Base-by-base conservation (phyloP, 2,888 invertebrate genomes). In the Tenthredo notha region DNA sequence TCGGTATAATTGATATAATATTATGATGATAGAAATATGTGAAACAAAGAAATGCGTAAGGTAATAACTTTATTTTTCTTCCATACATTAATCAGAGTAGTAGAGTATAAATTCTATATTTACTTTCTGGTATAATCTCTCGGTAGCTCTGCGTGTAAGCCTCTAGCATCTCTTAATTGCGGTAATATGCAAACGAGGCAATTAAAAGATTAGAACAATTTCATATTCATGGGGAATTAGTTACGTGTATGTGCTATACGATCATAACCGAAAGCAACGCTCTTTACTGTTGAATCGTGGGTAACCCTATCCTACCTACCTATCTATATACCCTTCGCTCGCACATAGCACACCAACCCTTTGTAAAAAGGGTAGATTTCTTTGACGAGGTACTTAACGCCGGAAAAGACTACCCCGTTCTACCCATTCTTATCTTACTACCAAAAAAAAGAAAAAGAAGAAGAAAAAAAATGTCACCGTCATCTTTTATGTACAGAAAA, bases 191-290 rank as follows among this genome's bases (percentile, higher is more conserved):
- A 80, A 80, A 80, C n/a, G 58, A 80, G 61, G 80, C 80, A 80
- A 80, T 80, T 80, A 80, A 80, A 80, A 80, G 80, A 80, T 80
- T 80, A 80, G 80, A 40, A 61, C 61, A 61, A 80, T 80, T 80
- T 80, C 58, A 80, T 80, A 80, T 80, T 80, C 80, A 80, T 80
- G 40, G 58, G 58, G 61, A 61, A 77, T 74, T 77, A 37, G n/a
- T 50, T 77, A 77, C 77, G 47, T 21, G 77, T 54, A 29, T 29
- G 33, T 33, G 50, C 37, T 33, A 70, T 33, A 70, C 37, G 37
- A n/a, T 70, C 61, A 75, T 25, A 40, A 40, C 15, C 15, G 21
- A 40, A 40, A 25, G 75, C 6, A 47, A 2, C 75, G 75, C 25
- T 47, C 25, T 47, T 75, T 47, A 75, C 21, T 15, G n/a, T 40